These are phyloP conservation scores for Helicoverpa zea DNA, from an alignment of 1,140 invertebrate species.

Conservation along the genomic window DNA sequence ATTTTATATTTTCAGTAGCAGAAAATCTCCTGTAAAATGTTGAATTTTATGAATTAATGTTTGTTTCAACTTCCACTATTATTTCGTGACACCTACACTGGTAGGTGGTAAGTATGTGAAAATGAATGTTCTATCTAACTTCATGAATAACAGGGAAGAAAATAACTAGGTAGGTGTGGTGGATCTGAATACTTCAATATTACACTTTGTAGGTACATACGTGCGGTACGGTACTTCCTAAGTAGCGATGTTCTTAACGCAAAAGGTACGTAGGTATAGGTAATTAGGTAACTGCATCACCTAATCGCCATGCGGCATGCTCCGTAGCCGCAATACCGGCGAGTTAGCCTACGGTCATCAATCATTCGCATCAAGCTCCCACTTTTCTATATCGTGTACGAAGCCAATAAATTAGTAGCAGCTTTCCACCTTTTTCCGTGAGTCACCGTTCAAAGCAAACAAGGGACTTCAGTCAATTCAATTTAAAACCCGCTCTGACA, in stretches of 20 bases:
- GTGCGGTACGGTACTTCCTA: not conserved
- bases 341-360: constrained; percentile 45
- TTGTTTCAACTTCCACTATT: too few species aligned
- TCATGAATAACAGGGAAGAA: too few species aligned
- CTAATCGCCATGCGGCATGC: constrained; percentile 24
- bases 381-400: constrained; percentile 54
- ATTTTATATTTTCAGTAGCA: too few species aligned
- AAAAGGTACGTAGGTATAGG: not conserved
- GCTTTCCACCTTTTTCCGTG: constrained; percentile 56
- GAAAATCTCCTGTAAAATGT: too few species aligned
- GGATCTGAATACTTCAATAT: too few species aligned
- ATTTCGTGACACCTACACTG: too few species aligned
- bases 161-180: too few species aligned
- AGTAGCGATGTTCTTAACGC: not conserved
- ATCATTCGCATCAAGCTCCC: constrained; percentile 53
- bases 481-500: constrained; percentile 80
- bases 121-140: too few species aligned
- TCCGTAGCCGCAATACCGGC: not conserved
- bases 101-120: too few species aligned
- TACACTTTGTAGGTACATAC: too few species aligned
- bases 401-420: constrained; percentile 63
- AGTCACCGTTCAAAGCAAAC: constrained; percentile 68
- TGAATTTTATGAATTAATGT: too few species aligned
- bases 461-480: constrained; percentile 77
- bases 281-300: not conserved